These are phyloP conservation scores for Neosalanx taihuensis DNA, from an alignment of 2,797 vertebrate genomes.

Conservation along the genomic window DNA sequence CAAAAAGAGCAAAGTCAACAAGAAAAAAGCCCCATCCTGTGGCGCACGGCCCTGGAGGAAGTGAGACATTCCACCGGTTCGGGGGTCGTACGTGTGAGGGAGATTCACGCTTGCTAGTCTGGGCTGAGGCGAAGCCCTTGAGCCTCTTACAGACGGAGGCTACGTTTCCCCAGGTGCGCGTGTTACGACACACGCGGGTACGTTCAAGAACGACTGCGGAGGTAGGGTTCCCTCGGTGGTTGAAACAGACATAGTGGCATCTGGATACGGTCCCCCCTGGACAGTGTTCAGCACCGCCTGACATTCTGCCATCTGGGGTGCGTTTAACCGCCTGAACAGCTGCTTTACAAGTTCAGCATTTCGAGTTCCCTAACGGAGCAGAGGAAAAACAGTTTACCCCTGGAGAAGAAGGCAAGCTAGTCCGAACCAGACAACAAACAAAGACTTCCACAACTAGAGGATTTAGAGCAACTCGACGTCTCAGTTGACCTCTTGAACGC, in stretches of 20 bases:
- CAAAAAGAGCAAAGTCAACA: neutral
- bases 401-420: too few species aligned
- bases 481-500: neutral
- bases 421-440: neutral
- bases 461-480: neutral
- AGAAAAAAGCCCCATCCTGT: neutral
- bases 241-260: constrained; percentile 1
- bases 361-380: too few species aligned
- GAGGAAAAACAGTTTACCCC: neutral
- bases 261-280: neutral
- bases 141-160: neutral
- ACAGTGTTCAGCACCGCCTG: constrained; percentile 2
- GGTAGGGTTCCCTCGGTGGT: neutral
- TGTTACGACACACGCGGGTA: too few species aligned
- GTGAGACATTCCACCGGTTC: constrained; percentile 15
- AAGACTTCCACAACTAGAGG: neutral
- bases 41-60: constrained; percentile 20
- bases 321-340: neutral
- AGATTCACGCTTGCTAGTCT: neutral
- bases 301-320: neutral
- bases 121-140: neutral
- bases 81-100: constrained; percentile 11
- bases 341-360: too few species aligned
- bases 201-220: neutral
- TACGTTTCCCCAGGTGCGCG: neutral